A percentile compares a stretch with the other conserved stretches of the same genome.
Conservation (phyloP, 2,888 invertebrate species). For the Lithophane semibrunnea region DNA sequence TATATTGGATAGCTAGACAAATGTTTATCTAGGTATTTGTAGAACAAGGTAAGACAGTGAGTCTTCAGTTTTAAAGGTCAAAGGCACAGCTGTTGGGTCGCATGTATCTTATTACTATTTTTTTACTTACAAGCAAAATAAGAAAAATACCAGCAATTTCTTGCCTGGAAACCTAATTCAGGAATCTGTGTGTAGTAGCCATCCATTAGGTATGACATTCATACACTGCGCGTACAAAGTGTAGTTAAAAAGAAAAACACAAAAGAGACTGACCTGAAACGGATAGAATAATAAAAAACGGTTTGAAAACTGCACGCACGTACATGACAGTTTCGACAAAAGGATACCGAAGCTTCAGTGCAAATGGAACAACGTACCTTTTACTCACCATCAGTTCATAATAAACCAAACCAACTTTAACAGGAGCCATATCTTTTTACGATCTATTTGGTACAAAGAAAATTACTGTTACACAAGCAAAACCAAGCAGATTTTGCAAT, state of each 20-base stretch:
- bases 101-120: slow-evolving; percentile 3
- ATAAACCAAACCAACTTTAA: slow-evolving; percentile 21
- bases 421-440: slow-evolving; percentile 48
- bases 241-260: slow-evolving; percentile 3
- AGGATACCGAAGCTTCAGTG: not conserved
- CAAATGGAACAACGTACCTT: not conserved
- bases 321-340: slow-evolving; percentile 17
- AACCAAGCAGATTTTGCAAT: slow-evolving; percentile 50
- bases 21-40: slow-evolving; percentile 37
- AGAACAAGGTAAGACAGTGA: slow-evolving; percentile 10
- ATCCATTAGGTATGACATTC: not conserved
- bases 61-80: slow-evolving; percentile 36
- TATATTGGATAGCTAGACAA: slow-evolving; percentile 19
- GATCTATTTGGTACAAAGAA: slow-evolving; percentile 48
- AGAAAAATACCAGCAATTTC: not conserved
- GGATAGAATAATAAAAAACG: not conserved
- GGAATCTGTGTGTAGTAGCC: not conserved
- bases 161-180: not conserved
- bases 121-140: not conserved
- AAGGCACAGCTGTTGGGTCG: slow-evolving; percentile 39
- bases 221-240: not conserved
- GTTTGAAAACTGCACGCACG: slow-evolving; percentile 14
- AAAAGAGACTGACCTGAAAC: not conserved
- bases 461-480: slow-evolving; percentile 41
- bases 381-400: slow-evolving; percentile 15